Evolutionary conservation across 2,113 vertebrate genomes (phyloP), one percentile per base, ranked within the genome.

Genomic region (Rhipidura dahli): DNA sequence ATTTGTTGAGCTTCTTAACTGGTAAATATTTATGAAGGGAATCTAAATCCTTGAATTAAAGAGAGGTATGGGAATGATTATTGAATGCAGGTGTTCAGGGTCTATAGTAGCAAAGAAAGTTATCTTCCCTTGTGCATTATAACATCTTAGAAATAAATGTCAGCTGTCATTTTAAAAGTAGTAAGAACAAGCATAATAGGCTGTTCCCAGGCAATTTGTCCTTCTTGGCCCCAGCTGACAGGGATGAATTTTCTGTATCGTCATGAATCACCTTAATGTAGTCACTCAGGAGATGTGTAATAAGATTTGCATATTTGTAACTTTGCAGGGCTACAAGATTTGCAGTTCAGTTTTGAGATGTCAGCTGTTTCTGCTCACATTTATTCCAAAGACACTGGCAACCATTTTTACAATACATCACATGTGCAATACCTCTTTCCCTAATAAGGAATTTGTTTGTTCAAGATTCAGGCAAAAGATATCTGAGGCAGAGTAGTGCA

Each of bases 71-170:
- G 76, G 96, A 96, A 96, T 91, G 18, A 64, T 90, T 85, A 93
- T 85, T 94, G 81, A 96, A 84, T 69, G 76, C 91, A 95, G 72
- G 71, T 97, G 91, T 95, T 97, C 87, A 86, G 72, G 54, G 83
- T 93, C 81, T 86, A 13, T 28, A 56, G 49, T 27, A 78, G 80
- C 71, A 83, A 80, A 93, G 65, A 93, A 94, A 90, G 87, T 82
- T 87, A 37, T 78, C 82, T 83, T 94, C 75, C 81, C 53, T 72
- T 90, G 93, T 96, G 93, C n/a, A 6, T 79, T 69, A 53, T 90
- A 95, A 83, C 26, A n/a, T 94, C 95, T 92, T 92, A 94, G 96
- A 97, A 98, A 95, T 97, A 97, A 98, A 97, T 90, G 94, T 95
- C 95, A 95, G 65, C 60, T 90, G 84, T 92, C 91, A 97, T 97